Conservation (phyloP, 2,797 vertebrate species). For the Phaenicophaeus curvirostris region DNA sequence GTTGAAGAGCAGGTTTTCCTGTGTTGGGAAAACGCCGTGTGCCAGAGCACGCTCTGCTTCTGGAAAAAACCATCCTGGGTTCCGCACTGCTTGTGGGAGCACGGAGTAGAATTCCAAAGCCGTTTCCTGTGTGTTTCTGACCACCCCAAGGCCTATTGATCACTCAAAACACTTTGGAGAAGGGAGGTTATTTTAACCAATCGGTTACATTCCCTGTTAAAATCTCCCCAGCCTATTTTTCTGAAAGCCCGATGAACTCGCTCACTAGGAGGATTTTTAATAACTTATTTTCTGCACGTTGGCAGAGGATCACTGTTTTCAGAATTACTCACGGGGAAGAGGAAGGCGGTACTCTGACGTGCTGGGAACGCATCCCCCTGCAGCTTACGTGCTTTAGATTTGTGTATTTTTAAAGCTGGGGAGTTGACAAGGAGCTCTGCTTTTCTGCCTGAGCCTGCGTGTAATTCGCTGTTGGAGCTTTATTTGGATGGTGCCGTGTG, state of each 20-base stretch:
- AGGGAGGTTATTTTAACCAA: not conserved
- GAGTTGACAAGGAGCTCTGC: not conserved
- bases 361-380: not conserved
- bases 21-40: slow-evolving; percentile 13
- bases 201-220: not conserved
- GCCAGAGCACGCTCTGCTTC: slow-evolving; percentile 28
- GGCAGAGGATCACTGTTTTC: not conserved
- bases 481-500: slow-evolving; percentile 50
- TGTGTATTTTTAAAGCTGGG: slow-evolving; percentile 15
- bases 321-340: not conserved
- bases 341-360: not conserved
- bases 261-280: not conserved
- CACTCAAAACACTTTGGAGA: not conserved
- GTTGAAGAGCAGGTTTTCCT: slow-evolving; percentile 48
- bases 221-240: not conserved
- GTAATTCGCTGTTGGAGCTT: slow-evolving; percentile 50
- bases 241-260: not conserved
- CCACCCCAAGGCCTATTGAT: not conserved
- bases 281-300: not conserved
- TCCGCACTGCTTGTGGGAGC: not conserved
- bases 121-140: not conserved
- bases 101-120: not conserved
- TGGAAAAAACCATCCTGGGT: not conserved
- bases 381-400: not conserved
- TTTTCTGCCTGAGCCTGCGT: not conserved